Evolutionary conservation across 2,113 vertebrate species (phyloP).

Genomic region (Hiodon tergisus): DNA sequence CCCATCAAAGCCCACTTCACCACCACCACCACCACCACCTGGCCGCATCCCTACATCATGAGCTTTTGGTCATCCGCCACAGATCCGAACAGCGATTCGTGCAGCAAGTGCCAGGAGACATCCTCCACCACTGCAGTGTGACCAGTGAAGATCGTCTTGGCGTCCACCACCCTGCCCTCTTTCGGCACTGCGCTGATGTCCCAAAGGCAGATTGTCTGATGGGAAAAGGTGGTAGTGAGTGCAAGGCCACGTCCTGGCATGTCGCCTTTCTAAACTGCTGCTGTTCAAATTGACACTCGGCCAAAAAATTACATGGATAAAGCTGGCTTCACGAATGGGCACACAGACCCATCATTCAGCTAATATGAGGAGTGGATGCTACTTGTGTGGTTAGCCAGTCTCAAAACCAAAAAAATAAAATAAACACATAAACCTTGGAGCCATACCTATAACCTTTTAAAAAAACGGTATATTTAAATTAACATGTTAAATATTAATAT

Average conservation of each 20-base stretch:
- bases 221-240: slow-evolving; percentile 25
- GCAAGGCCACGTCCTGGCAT: background rate
- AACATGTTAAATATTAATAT: no score
- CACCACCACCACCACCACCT: no score
- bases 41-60: slow-evolving; percentile 58
- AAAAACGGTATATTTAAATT: no score
- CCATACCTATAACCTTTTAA: no score
- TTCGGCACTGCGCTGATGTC: slow-evolving; percentile 95
- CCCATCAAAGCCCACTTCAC: no score
- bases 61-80: slow-evolving; percentile 76
- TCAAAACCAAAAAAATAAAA: no score
- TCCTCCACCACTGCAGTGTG: slow-evolving; percentile 95
- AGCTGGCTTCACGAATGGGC: no score
- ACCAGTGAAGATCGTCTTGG: slow-evolving; percentile 68
- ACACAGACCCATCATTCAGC: no score
- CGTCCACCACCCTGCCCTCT: slow-evolving; percentile 82
- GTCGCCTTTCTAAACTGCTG: background rate
- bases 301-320: no score
- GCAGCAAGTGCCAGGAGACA: slow-evolving; percentile 91
- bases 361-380: no score
- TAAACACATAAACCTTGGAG: no score
- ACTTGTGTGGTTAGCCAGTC: no score
- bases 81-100: slow-evolving; percentile 91
- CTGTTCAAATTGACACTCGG: background rate
- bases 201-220: slow-evolving; percentile 92